These are phyloP conservation scores for Megaceryle maxima DNA, from an alignment of 2,113 vertebrate species.

Conservation along the genomic window DNA sequence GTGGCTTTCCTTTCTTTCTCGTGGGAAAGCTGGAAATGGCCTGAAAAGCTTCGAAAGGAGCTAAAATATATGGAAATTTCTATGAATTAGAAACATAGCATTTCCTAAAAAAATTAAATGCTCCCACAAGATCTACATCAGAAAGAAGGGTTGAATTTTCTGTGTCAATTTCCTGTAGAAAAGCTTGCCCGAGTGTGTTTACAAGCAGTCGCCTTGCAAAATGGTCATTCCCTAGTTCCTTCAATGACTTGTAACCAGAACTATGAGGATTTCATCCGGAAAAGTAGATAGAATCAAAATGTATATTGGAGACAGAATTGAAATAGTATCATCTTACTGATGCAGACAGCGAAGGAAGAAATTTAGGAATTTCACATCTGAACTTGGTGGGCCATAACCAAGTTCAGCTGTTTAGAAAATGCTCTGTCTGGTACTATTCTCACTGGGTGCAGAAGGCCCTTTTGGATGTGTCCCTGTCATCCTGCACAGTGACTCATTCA, in stretches of 20 bases:
- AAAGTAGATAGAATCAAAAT: not conserved
- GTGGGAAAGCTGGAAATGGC: constrained; percentile 50
- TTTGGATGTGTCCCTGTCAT: not conserved
- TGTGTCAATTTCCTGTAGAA: not conserved
- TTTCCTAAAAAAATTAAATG: not conserved
- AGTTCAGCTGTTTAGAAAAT: not conserved
- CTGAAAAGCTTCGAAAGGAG: not conserved
- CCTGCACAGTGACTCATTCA: not conserved
- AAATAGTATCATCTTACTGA: not conserved
- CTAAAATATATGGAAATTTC: not conserved
- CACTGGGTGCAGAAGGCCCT: not conserved
- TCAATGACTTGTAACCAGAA: not conserved
- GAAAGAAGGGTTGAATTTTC: not conserved
- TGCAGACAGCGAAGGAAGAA: not conserved
- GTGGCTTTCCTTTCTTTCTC: constrained; percentile 61
- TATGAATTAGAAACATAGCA: not conserved
- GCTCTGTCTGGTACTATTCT: not conserved
- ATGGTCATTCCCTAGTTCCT: not conserved
- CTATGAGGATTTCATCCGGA: not conserved
- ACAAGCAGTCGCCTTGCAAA: not conserved
- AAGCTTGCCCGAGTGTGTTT: not conserved
- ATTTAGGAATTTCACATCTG: not conserved
- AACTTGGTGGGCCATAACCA: not conserved
- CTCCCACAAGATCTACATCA: not conserved
- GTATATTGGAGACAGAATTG: not conserved